Conservation (phyloP, 2,797 vertebrate species). For the Macropodus opercularis region DNA sequence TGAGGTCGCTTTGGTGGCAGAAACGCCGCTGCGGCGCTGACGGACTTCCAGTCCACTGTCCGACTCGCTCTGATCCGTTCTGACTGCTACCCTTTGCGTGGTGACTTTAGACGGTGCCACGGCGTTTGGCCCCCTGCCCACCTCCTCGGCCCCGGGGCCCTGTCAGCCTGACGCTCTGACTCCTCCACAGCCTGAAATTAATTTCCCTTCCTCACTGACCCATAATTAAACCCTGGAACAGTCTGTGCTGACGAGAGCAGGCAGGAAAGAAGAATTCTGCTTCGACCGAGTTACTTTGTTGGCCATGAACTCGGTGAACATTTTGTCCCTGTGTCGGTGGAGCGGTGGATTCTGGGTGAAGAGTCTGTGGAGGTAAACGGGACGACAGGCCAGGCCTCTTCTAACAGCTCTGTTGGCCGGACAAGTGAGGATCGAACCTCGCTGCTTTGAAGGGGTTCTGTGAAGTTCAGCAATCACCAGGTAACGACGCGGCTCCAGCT, state of each 20-base stretch:
- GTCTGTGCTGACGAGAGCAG: conserved; percentile 2
- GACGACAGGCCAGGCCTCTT: conserved; percentile 13
- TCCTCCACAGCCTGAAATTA: conserved; percentile 64
- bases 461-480: conserved; percentile 57
- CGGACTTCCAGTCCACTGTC: conserved; percentile 63
- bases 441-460: conserved; percentile 22
- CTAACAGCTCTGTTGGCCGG: conserved; percentile 37
- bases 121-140: conserved; percentile 69
- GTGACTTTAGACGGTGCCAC: conserved; percentile 53
- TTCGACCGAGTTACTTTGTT: conserved; percentile 33
- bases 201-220: conserved; percentile 65
- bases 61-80: conserved; percentile 72
- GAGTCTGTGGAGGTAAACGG: conserved; percentile 24
- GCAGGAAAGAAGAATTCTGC: conserved; percentile 18
- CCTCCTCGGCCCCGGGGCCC: conserved; percentile 56
- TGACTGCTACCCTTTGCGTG: conserved; percentile 79
- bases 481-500: conserved; percentile 28
- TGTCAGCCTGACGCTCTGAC: conserved; percentile 67
- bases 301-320: conserved; percentile 30
- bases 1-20: conserved; percentile 29
- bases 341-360: conserved; percentile 31
- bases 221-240: conserved; percentile 53
- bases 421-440: conserved; percentile 8
- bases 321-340: conserved; percentile 1
- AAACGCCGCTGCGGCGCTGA: conserved; percentile 44